phyloP scores from a whole-genome alignment of 2,797 vertebrate genomes.

The Champsocephalus esox region DNA sequence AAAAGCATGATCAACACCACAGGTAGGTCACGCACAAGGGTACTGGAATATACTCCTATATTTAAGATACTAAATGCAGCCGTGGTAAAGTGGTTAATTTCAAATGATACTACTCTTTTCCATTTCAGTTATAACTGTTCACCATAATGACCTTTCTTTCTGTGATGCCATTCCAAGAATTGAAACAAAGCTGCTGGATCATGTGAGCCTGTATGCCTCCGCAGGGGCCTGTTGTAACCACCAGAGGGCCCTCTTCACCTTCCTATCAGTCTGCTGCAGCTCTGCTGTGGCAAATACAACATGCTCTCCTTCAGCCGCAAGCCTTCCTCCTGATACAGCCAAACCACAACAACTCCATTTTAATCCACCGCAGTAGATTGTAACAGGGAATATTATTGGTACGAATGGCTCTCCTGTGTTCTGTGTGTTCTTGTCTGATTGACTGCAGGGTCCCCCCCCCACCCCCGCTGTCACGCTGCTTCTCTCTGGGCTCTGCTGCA shows the following conservation, averaged over 20 bases:
- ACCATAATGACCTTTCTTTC: conserved; percentile 38
- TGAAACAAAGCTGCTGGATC: conserved; percentile 33
- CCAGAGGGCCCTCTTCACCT: conserved; percentile 81
- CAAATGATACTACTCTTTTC: conserved; percentile 15
- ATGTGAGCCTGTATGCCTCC: conserved; percentile 21
- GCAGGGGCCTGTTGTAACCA: conserved; percentile 56
- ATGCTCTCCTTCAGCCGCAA: background rate
- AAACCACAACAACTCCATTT: conserved; percentile 3
- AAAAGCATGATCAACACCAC: conserved; percentile 99
- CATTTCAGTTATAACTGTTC: conserved; percentile 29
- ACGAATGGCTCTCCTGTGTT: background rate
- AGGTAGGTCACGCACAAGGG: conserved; percentile 54
- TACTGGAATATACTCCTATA: background rate
- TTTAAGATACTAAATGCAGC: background rate
- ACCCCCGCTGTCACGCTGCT: conserved; percentile 27
- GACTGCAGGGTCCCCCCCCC: background rate
- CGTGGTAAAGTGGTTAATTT: background rate
- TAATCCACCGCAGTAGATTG: background rate
- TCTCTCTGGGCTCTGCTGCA: conserved; percentile 38
- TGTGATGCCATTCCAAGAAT: conserved; percentile 43
- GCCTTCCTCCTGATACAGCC: conserved; percentile 21
- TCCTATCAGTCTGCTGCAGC: conserved; percentile 21
- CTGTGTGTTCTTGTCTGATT: conserved; percentile 12
- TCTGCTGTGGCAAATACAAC: conserved; percentile 3
- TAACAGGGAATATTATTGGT: background rate